Evolutionary conservation across 1,140 invertebrate species (phyloP).

Genomic region (Sinella curviseta): DNA sequence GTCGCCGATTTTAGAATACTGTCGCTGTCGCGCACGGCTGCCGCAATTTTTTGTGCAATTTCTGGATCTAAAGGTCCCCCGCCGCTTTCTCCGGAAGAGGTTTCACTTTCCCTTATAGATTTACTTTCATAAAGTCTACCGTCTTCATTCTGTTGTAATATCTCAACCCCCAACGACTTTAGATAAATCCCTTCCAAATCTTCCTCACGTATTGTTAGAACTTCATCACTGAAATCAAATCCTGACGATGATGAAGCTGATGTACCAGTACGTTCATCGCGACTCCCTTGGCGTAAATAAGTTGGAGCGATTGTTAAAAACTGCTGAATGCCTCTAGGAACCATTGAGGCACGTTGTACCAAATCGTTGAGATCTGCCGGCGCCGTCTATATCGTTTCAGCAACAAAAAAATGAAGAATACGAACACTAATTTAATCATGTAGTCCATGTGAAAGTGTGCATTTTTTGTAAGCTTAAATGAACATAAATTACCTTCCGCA

Average conservation of each 20-base stretch:
- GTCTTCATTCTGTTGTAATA: slow-evolving; percentile 43
- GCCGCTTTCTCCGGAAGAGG: neutral
- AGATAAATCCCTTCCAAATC: slow-evolving; percentile 44
- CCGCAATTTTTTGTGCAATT: neutral
- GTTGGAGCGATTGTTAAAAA: slow-evolving; percentile 47
- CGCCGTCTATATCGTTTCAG: slow-evolving; percentile 38
- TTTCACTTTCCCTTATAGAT: neutral
- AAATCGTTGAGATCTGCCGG: slow-evolving; percentile 50
- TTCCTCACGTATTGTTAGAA: slow-evolving; percentile 37
- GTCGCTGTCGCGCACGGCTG: neutral
- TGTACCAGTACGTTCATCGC: neutral
- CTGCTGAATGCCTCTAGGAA: slow-evolving; percentile 53
- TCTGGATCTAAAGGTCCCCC: neutral
- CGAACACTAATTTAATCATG: too few species aligned
- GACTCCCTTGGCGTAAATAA: neutral
- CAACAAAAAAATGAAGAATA: neutral
- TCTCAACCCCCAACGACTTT: slow-evolving; percentile 43
- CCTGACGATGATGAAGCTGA: neutral
- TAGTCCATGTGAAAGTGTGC: too few species aligned
- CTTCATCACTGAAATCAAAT: slow-evolving; percentile 34
- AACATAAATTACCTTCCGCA: slow-evolving; percentile 26
- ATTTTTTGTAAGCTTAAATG: neutral
- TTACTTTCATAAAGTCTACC: neutral
- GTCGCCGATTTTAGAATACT: too few species aligned
- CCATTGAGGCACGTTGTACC: slow-evolving; percentile 53